A percentile compares a stretch with the other conserved stretches of the same genome.
phyloP scores from a whole-genome alignment of 2,113 vertebrate species.

The Holacanthus passer region DNA sequence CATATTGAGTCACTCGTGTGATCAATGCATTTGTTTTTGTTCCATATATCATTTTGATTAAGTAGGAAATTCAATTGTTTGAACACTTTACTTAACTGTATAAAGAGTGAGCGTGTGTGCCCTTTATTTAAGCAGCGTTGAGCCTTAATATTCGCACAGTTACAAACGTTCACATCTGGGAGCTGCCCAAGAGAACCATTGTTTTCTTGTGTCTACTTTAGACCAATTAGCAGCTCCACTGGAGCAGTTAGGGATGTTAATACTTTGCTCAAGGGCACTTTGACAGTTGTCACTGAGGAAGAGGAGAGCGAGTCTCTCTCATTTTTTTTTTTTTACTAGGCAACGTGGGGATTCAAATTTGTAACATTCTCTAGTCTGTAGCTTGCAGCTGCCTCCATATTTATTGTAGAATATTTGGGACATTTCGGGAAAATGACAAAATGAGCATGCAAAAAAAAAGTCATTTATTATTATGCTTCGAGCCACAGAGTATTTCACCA shows the following conservation, averaged over 20 bases:
- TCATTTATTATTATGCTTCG: not conserved
- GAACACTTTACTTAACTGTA: not conserved
- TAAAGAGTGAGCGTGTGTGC: not conserved
- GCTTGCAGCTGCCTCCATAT: not conserved
- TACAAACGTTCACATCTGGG: conserved; percentile 30
- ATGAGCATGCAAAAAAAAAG: too few relatives aligned
- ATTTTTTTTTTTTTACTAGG: not conserved
- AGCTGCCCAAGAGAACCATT: conserved; percentile 36
- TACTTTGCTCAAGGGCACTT: conserved; percentile 67
- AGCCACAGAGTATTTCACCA: not conserved
- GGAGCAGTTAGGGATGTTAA: conserved; percentile 48
- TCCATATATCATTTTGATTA: not conserved
- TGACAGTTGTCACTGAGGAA: conserved; percentile 36
- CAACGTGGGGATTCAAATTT: not conserved
- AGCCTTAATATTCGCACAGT: conserved; percentile 21
- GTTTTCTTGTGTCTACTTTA: conserved; percentile 42
- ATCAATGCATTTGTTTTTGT: not conserved
- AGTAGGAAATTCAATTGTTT: not conserved
- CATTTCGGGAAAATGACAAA: not conserved
- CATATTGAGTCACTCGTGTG: not conserved
- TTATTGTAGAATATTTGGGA: not conserved
- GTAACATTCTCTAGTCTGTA: conserved; percentile 4
- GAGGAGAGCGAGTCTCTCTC: not conserved
- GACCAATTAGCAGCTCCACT: conserved; percentile 63
- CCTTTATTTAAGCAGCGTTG: not conserved